Evolutionary conservation across 37 sponge, comb jelly and placozoan species (phyloP).

Genomic region (Amphimedon queenslandica): DNA sequence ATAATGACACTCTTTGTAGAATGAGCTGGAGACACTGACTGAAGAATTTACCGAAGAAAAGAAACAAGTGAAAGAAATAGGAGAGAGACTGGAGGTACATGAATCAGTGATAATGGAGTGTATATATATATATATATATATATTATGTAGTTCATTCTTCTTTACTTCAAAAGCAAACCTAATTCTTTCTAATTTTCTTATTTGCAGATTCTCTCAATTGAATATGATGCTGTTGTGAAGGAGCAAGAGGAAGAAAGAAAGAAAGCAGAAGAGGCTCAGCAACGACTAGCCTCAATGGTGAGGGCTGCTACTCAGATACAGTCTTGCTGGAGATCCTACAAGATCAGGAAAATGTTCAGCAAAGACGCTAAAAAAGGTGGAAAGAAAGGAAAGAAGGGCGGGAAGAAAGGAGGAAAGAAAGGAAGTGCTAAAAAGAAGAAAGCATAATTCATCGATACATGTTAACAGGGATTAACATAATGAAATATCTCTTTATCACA

Average conservation of each 20-base stretch:
- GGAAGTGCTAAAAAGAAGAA: constrained; percentile 6
- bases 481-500: no score
- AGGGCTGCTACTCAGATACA: constrained; percentile 69
- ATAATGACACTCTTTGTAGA: constrained; percentile 10
- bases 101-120: no score
- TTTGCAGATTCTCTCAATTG: constrained; percentile 58
- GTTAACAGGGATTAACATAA: neutral
- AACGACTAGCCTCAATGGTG: constrained; percentile 32
- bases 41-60: constrained; percentile 62
- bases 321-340: constrained; percentile 23
- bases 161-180: no score
- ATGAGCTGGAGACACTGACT: constrained; percentile 69
- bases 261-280: constrained; percentile 64
- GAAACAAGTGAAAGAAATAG: constrained; percentile 80
- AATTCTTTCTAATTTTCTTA: neutral
- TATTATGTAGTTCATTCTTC: neutral
- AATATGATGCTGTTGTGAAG: constrained; percentile 73
- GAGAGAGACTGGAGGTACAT: constrained; percentile 69
- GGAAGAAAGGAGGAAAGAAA: constrained; percentile 48
- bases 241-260: constrained; percentile 82
- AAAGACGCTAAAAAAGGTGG: constrained; percentile 44
- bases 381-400: constrained; percentile 58
- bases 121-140: no score
- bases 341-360: constrained; percentile 30
- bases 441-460: neutral